These are phyloP conservation scores for Chymomyza amoena DNA, from an alignment of 2,888 invertebrate genomes.

Conservation along the genomic window DNA sequence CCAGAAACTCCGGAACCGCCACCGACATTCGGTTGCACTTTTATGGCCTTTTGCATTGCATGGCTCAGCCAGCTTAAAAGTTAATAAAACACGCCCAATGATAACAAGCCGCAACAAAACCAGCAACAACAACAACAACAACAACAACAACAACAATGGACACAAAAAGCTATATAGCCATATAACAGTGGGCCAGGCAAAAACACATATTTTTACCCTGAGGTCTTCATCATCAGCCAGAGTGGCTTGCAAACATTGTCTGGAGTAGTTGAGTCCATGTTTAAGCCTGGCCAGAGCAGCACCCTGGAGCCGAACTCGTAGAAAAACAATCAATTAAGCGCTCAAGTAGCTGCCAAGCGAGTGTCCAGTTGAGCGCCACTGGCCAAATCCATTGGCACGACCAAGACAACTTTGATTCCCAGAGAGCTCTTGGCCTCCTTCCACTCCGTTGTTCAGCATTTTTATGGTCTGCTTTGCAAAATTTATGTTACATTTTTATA, in stretches of 20 bases:
- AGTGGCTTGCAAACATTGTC: constrained; percentile 27
- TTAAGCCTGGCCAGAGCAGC: not conserved
- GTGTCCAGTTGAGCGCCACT: constrained; percentile 50
- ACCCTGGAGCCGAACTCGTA: constrained; percentile 45
- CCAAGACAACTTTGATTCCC: constrained; percentile 30
- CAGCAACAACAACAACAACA: too few relatives aligned
- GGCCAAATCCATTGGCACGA: constrained; percentile 37
- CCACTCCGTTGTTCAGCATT: constrained; percentile 49
- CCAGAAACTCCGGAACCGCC: constrained; percentile 23
- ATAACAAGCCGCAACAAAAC: constrained; percentile 68
- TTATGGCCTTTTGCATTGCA: constrained; percentile 72
- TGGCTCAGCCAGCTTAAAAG: constrained; percentile 70
- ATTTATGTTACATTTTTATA: constrained; percentile 77
- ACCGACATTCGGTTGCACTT: constrained; percentile 61
- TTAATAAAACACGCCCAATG: constrained; percentile 78
- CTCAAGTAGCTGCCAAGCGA: constrained; percentile 65
- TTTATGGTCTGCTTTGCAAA: constrained; percentile 70
- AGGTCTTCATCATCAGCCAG: constrained; percentile 72
- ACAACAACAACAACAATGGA: constrained; percentile 3
- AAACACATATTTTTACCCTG: constrained; percentile 71
- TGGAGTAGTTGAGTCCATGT: not conserved
- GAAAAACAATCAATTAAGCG: constrained; percentile 75
- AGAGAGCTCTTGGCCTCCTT: constrained; percentile 30
- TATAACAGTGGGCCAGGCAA: not conserved
- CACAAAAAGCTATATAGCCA: not conserved